Percentiles rank a stretch among this genome's conserved stretches.
Evolutionary conservation across 1,140 invertebrate genomes (phyloP).

Genomic region (Sycophaga agraensis): DNA sequence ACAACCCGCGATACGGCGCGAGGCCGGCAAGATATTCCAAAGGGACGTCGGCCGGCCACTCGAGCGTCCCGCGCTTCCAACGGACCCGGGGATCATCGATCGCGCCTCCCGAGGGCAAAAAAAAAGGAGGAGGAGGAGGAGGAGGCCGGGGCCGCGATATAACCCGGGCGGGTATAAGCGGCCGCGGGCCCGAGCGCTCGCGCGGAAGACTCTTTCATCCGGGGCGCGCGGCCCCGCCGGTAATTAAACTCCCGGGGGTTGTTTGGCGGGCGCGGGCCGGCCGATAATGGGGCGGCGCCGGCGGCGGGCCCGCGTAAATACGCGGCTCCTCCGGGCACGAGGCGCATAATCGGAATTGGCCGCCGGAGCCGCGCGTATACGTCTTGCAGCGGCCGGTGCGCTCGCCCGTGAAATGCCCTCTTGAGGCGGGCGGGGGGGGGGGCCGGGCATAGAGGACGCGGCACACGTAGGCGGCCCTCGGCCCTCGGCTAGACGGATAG

Average conservation of each 20-base stretch:
- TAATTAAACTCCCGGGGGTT: too few relatives aligned
- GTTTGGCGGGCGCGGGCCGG: too few relatives aligned
- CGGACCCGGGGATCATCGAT: conserved; percentile 11
- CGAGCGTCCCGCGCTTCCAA: conserved; percentile 26
- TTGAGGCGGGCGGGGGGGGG: conserved; percentile 50
- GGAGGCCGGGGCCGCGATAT: conserved; percentile 19
- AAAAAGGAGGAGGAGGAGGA: background rate
- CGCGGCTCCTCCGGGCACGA: too few relatives aligned
- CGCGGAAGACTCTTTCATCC: conserved; percentile 43
- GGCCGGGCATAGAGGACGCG: background rate
- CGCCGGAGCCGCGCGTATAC: too few relatives aligned
- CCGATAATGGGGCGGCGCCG: too few relatives aligned
- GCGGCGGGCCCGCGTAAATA: too few relatives aligned
- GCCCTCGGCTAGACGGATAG: conserved; percentile 39
- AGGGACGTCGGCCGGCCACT: too few relatives aligned
- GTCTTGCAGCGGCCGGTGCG: too few relatives aligned
- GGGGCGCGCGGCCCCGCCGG: conserved; percentile 54
- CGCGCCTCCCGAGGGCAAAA: too few relatives aligned
- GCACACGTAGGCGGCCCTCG: background rate
- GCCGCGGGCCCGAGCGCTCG: conserved; percentile 19
- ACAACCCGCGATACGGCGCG: too few relatives aligned
- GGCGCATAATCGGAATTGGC: too few relatives aligned
- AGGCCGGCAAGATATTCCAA: too few relatives aligned
- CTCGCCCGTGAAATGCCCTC: conserved; percentile 58
- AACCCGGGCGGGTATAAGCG: conserved; percentile 11